Evolutionary conservation across 2,797 vertebrate genomes (phyloP), one percentile per base, ranked within the genome.

Genomic region (Chelon labrosus): DNA sequence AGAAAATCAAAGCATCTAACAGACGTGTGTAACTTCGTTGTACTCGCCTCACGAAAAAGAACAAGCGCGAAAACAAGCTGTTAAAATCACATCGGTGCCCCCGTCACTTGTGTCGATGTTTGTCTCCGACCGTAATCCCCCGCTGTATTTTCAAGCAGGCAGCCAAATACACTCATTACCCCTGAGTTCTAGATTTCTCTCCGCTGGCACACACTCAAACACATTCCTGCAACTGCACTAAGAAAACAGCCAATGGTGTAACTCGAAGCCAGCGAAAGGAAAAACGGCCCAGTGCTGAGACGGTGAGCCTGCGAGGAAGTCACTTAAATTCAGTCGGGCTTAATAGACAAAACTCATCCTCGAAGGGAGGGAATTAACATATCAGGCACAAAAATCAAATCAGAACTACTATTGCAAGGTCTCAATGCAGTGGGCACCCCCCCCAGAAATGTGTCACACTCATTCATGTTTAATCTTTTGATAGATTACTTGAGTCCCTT

Each of bases 161-260:
- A 75, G 85, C 82, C 89, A 90, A 87, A 90, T 86, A 86, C 76
- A 88, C 88, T 82, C 87, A 55, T 80, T 91, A 86, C 79, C 80
- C 84, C 65, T 54, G 59, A 85, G 79, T 65, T 88, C 82, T 79
- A 71, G 65, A 85, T 87, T 85, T 84, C 68, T 84, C 75, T 80
- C 41, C 68, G 50, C 71, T 86, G 75, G 75, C 80, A 80, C 59
- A 41, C 65, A 81, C 77, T 66, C 71, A 68, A 59, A 63, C 82
- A 86, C 83, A 89, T 88, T 92, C 86, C 88, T 58, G 71, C 64
- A 85, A 83, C 63, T 60, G 77, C 68, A 52, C 85, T 85, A 84
- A 90, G 84, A 88, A 92, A 90, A 90, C 83, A 84, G 80, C 70
- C 73, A 80, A 66, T 61, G 67, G 27, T 89, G 73, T 71, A 74